These are phyloP conservation scores for Anthopleura xanthogrammica DNA, from an alignment of 92 coral and sea anemone genomes.

Conservation along the genomic window DNA sequence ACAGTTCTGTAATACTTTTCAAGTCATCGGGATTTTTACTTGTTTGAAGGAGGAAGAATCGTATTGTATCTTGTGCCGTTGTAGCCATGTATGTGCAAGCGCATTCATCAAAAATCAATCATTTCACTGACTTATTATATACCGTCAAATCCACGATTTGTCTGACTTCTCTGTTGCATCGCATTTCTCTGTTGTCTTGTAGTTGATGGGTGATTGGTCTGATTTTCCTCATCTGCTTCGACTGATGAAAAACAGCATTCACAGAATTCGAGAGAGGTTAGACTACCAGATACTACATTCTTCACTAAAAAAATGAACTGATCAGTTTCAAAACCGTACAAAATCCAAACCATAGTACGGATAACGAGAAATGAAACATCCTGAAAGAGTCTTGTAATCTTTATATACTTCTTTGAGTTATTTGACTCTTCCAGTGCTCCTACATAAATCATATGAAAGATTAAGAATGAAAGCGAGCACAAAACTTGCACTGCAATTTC, in stretches of 20 bases:
- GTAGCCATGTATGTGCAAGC: no score
- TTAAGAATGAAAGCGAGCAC: slow-evolving; percentile 18
- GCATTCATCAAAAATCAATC: not conserved
- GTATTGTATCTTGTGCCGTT: no score
- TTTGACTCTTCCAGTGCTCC: not conserved
- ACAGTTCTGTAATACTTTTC: no score
- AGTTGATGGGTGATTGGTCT: not conserved
- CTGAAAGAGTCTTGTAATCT: not conserved
- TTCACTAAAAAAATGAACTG: slow-evolving; percentile 14
- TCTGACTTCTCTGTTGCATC: not conserved
- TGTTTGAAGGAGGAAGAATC: no score
- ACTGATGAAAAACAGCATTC: not conserved
- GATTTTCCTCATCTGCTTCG: not conserved
- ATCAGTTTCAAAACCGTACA: slow-evolving; percentile 7
- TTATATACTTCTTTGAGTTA: not conserved
- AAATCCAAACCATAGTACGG: not conserved
- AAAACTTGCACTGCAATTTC: slow-evolving; percentile 3
- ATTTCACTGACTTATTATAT: not conserved
- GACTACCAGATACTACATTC: not conserved
- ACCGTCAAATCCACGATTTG: not conserved
- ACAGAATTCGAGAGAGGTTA: not conserved
- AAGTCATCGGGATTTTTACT: no score
- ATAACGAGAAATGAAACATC: slow-evolving; percentile 8
- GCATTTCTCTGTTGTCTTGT: not conserved
- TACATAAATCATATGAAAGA: not conserved